These are phyloP conservation scores for Actenoides hombroni DNA, from an alignment of 2,113 vertebrate genomes.

Conservation along the genomic window DNA sequence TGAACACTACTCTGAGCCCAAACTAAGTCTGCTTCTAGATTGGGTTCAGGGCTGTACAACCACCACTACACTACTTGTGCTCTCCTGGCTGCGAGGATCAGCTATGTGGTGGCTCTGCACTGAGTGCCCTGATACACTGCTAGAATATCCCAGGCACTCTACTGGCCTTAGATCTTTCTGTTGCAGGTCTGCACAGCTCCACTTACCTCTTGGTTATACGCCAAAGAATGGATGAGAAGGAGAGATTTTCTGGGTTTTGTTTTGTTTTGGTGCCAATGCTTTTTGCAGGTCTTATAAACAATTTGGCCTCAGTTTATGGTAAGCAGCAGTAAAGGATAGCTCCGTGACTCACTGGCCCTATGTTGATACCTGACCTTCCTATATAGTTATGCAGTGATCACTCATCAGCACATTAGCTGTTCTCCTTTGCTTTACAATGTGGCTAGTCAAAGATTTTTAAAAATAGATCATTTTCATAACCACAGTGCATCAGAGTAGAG, in stretches of 20 bases:
- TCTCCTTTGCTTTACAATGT: neutral
- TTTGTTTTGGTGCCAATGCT: neutral
- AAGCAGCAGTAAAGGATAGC: neutral
- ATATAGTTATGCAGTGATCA: neutral
- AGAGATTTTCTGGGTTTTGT: neutral
- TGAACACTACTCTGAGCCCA: neutral
- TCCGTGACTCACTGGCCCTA: neutral
- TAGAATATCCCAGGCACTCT: neutral
- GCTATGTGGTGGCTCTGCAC: neutral
- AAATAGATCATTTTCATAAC: slow-evolving; percentile 2
- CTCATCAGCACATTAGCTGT: neutral
- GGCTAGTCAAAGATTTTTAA: neutral
- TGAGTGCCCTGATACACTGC: neutral
- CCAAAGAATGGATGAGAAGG: neutral
- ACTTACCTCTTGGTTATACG: neutral
- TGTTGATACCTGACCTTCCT: neutral
- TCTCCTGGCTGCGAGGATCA: neutral
- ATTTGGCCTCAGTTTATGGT: neutral
- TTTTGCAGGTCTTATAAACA: neutral
- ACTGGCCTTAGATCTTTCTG: neutral
- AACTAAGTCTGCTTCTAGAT: neutral
- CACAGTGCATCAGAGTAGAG: neutral
- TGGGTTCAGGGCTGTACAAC: neutral
- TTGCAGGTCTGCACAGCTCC: neutral
- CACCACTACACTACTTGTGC: neutral